A percentile compares a stretch with the other conserved stretches of the same genome.
Conservation (phyloP, 2,888 invertebrate genomes). For the Proisotoma minuta region DNA sequence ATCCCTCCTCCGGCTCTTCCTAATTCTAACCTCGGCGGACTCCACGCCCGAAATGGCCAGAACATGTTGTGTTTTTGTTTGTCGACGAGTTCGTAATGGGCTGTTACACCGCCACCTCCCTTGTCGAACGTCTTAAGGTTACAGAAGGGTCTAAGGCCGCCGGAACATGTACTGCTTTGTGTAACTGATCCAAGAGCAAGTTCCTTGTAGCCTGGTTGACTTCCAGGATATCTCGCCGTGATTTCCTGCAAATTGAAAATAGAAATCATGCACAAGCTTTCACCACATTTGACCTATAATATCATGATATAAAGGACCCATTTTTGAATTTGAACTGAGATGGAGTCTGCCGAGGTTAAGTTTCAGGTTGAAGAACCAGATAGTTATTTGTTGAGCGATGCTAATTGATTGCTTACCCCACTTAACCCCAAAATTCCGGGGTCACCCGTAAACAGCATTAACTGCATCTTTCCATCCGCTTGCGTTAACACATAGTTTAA, state of each 20-base stretch:
- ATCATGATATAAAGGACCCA: too few species aligned
- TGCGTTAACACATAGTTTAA: neutral
- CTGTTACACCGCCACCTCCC: too few species aligned
- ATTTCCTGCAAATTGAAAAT: neutral
- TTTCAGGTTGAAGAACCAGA: too few species aligned
- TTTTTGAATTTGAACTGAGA: too few species aligned
- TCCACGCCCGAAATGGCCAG: neutral
- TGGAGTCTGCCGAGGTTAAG: too few species aligned
- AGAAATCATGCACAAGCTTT: neutral
- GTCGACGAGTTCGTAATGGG: neutral
- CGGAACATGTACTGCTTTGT: neutral
- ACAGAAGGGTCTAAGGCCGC: neutral
- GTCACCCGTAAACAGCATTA: neutral
- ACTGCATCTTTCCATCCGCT: neutral
- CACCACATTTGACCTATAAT: neutral
- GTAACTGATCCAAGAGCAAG: neutral
- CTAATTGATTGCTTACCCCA: conserved; percentile 1
- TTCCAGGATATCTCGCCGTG: neutral
- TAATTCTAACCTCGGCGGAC: neutral
- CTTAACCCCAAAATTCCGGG: neutral
- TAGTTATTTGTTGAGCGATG: neutral
- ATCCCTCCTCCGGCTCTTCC: neutral
- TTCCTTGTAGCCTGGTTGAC: neutral
- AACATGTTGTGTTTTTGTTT: neutral
- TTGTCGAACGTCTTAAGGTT: too few species aligned